A percentile compares a stretch with the other conserved stretches of the same genome.
phyloP scores from a whole-genome alignment of 2,797 vertebrate species.

The Podargus strigoides region DNA sequence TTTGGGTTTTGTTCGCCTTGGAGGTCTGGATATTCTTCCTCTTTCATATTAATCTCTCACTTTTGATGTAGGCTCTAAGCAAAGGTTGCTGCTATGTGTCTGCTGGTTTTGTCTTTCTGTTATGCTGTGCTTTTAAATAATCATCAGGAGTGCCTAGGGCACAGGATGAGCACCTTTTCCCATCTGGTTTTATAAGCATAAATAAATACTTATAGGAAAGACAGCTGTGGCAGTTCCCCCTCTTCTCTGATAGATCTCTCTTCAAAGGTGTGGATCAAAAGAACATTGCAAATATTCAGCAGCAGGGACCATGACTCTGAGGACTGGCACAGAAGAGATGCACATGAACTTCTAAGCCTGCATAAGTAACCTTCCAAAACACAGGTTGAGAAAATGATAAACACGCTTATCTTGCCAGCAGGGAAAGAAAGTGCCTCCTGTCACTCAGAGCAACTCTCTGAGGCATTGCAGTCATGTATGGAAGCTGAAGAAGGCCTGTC shows the following conservation, averaged over 20 bases:
- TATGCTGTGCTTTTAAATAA: not conserved
- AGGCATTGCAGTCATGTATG: not conserved
- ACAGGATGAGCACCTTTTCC: slow-evolving; percentile 7
- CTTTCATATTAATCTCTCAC: not conserved
- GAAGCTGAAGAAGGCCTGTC: not conserved
- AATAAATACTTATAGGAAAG: slow-evolving; percentile 3
- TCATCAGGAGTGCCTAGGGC: not conserved
- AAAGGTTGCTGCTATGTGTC: not conserved
- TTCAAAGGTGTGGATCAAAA: slow-evolving; percentile 48
- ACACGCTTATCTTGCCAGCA: slow-evolving; percentile 3
- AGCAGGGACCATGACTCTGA: slow-evolving; percentile 1
- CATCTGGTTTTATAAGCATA: slow-evolving; percentile 2
- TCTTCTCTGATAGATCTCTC: slow-evolving; percentile 25
- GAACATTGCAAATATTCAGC: not conserved
- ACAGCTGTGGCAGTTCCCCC: not conserved
- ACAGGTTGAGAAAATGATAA: slow-evolving; percentile 13
- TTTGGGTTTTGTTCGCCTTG: not conserved
- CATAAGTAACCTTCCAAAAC: slow-evolving; percentile 17
- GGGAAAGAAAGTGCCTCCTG: not conserved
- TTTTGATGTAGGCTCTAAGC: not conserved
- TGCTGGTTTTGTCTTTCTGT: slow-evolving; percentile 11
- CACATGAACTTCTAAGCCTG: not conserved
- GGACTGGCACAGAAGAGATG: not conserved
- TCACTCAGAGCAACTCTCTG: not conserved
- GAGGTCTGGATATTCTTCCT: not conserved